These are phyloP conservation scores for Plagodis dolabraria DNA, from an alignment of 2,888 invertebrate species.

Conservation along the genomic window DNA sequence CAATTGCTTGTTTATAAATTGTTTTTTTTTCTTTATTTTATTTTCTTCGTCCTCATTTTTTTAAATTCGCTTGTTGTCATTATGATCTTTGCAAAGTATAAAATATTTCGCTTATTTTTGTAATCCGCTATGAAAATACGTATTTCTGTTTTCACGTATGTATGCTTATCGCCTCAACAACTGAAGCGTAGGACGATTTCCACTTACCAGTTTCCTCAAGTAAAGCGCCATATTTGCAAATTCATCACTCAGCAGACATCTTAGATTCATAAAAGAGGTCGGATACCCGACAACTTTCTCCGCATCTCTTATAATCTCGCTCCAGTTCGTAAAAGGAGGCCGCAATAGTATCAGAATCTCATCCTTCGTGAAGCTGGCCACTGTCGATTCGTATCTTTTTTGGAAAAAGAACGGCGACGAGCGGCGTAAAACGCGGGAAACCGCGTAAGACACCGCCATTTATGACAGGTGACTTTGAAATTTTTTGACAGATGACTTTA, in stretches of 20 bases:
- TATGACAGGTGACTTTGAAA: slow-evolving; percentile 12
- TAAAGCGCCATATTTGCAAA: slow-evolving; percentile 84
- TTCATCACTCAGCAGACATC: slow-evolving; percentile 86
- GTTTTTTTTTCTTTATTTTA: too few relatives aligned
- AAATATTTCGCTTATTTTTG: too few relatives aligned
- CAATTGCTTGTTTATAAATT: too few relatives aligned
- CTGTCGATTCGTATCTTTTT: slow-evolving; percentile 75
- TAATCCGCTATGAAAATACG: too few relatives aligned
- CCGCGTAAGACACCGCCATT: slow-evolving; percentile 66
- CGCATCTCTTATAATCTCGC: slow-evolving; percentile 75
- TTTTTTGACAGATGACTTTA: slow-evolving; percentile 5
- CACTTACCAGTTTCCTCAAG: slow-evolving; percentile 79
- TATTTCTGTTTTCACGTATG: too few relatives aligned
- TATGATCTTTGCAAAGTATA: too few relatives aligned
- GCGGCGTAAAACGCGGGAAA: slow-evolving; percentile 70
- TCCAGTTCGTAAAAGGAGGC: slow-evolving; percentile 79
- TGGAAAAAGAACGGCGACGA: slow-evolving; percentile 69
- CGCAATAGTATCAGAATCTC: slow-evolving; percentile 72
- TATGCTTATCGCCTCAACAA: too few relatives aligned
- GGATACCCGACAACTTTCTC: slow-evolving; percentile 84
- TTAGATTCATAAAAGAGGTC: slow-evolving; percentile 85
- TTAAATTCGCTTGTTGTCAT: too few relatives aligned
- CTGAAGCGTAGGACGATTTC: not conserved
- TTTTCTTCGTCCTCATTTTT: too few relatives aligned
- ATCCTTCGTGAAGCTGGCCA: slow-evolving; percentile 77